Base-by-base conservation (phyloP, 2,888 invertebrate genomes). In the Hedychridium roseum region DNA sequence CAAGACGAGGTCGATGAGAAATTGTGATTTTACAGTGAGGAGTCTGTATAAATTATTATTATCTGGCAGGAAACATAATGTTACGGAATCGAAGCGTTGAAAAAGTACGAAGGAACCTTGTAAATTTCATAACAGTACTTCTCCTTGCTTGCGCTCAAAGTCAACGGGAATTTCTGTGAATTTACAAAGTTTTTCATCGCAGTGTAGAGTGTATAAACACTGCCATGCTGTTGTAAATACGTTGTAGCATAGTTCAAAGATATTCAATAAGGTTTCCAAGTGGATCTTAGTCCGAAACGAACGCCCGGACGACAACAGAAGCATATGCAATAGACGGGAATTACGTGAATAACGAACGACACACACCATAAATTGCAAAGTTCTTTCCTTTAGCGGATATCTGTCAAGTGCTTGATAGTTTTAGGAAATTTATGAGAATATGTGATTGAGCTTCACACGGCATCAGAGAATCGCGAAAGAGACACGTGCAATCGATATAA, bases 181-280 rank as follows among this genome's bases (percentile, higher is more conserved):
- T n/a, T n/a, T n/a, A n/a, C n/a, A n/a, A n/a, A n/a, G n/a, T n/a
- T n/a, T n/a, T n/a, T n/a, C n/a, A n/a, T n/a, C n/a, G 64, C 62
- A 59, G 65, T 48, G 58, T 70, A 69, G 67, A 64, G 64, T 67
- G 66, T 71, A 59, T 71, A 69, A 69, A 70, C 77, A 77, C 75
- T 77, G 75, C 76, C 76, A 73, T 74, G 70, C 68, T 75, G n/a
- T n/a, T n/a, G 73, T 72, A 74, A 58, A 70, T 71, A 70, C 53
- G 67, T 71, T 60, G 62, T 70, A 73, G 68, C 60, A 63, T 67
- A 70, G 64, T 52, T 66, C 49, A 60, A 57, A 57, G 54, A 60
- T n/a, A n/a, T n/a, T 60, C 40, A 49, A 43, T 45, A 45, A 36
- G 12, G n/a, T n/a, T n/a, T n/a, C n/a, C n/a, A n/a, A n/a, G n/a